Evolutionary conservation across 2,797 vertebrate genomes (phyloP).

Genomic region (Melanotaenia boesemani): DNA sequence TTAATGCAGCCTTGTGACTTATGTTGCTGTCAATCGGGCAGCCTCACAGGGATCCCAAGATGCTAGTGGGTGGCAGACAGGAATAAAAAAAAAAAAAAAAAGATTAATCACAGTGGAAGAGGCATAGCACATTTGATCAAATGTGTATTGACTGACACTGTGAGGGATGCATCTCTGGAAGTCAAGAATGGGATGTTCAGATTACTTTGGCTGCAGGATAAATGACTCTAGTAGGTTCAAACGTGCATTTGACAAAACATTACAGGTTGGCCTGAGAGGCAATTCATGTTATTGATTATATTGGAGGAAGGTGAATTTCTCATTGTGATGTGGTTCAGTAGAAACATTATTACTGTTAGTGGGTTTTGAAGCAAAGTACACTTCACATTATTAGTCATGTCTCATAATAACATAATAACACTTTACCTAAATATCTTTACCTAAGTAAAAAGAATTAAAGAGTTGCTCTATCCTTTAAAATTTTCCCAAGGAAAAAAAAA

Average conservation of each 20-base stretch:
- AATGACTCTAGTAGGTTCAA: constrained; percentile 57
- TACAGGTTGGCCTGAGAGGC: constrained; percentile 58
- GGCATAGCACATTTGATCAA: constrained; percentile 76
- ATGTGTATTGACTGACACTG: constrained; percentile 72
- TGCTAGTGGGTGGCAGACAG: constrained; percentile 71
- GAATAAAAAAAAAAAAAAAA: constrained; percentile 58
- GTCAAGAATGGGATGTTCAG: constrained; percentile 34
- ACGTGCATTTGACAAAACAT: constrained; percentile 55
- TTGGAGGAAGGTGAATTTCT: constrained; percentile 49
- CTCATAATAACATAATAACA: too few species aligned
- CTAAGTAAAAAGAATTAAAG: too few species aligned
- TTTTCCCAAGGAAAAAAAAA: too few species aligned
- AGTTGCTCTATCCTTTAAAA: too few species aligned
- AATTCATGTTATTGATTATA: constrained; percentile 46
- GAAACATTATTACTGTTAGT: constrained; percentile 51
- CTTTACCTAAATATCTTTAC: too few species aligned
- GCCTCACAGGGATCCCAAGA: constrained; percentile 74
- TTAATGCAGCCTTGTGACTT: constrained; percentile 85
- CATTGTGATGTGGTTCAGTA: constrained; percentile 10
- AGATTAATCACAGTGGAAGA: constrained; percentile 76
- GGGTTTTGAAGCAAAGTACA: too few species aligned
- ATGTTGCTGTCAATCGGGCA: constrained; percentile 81
- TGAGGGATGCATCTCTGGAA: constrained; percentile 56
- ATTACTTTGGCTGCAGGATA: constrained; percentile 41
- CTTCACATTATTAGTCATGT: too few species aligned